These are phyloP conservation scores for Takifugu ocellatus DNA, from an alignment of 2,797 vertebrate genomes.

Conservation along the genomic window DNA sequence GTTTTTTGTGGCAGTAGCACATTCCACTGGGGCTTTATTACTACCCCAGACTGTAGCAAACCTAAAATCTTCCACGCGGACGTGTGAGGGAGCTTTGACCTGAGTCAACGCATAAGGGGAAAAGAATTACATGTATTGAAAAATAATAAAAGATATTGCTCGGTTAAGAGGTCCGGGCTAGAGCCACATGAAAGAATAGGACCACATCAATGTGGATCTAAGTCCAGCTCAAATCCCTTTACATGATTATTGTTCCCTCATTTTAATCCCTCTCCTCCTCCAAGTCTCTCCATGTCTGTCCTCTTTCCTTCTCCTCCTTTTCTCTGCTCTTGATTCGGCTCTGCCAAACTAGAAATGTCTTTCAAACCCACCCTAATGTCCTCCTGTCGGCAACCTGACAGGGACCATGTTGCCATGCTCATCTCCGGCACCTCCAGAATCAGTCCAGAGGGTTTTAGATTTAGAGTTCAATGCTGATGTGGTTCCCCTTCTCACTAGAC, in stretches of 20 bases:
- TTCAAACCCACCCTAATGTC: neutral
- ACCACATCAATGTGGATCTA: slow-evolving; percentile 26
- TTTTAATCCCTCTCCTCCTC: slow-evolving; percentile 29
- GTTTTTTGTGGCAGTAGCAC: slow-evolving; percentile 34
- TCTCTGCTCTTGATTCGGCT: neutral
- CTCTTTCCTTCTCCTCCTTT: slow-evolving; percentile 19
- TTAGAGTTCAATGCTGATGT: slow-evolving; percentile 22
- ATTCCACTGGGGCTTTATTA: slow-evolving; percentile 12
- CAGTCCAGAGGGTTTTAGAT: slow-evolving; percentile 29
- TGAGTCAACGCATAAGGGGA: slow-evolving; percentile 14
- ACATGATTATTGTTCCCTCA: slow-evolving; percentile 44
- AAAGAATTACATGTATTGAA: slow-evolving; percentile 14
- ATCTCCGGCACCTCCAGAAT: slow-evolving; percentile 56
- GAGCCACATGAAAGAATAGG: slow-evolving; percentile 33
- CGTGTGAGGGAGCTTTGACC: slow-evolving; percentile 10
- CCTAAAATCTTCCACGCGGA: slow-evolving; percentile 16
- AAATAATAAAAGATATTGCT: slow-evolving; percentile 20
- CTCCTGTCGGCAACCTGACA: slow-evolving; percentile 45
- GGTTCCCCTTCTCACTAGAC: slow-evolving; percentile 14
- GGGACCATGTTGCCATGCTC: slow-evolving; percentile 56
- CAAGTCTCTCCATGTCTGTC: neutral
- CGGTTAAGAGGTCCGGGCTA: slow-evolving; percentile 7
- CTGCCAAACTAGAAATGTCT: neutral
- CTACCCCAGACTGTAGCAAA: slow-evolving; percentile 38
- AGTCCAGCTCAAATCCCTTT: slow-evolving; percentile 38